These are phyloP conservation scores for Sebastes hopkinsi DNA, from an alignment of 2,797 vertebrate species.

Conservation along the genomic window DNA sequence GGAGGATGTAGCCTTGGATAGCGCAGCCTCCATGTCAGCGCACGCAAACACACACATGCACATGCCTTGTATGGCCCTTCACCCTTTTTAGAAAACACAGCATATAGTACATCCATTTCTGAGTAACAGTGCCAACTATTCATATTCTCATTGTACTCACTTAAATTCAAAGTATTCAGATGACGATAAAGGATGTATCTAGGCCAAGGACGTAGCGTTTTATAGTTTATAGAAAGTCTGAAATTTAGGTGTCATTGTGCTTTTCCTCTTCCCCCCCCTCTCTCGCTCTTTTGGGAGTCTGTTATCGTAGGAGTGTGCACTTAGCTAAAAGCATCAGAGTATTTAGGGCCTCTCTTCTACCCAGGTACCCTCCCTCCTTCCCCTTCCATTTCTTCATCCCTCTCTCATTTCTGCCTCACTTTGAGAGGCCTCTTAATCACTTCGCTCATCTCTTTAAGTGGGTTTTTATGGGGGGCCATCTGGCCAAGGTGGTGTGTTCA, in stretches of 20 bases:
- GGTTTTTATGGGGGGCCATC: conserved; percentile 84
- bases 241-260: conserved; percentile 76
- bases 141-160: conserved; percentile 62
- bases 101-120: conserved; percentile 26
- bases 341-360: conserved; percentile 74
- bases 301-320: conserved; percentile 75
- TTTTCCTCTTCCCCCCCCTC: neutral
- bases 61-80: conserved; percentile 23
- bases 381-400: conserved; percentile 71
- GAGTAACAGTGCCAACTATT: conserved; percentile 50
- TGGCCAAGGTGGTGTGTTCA: conserved; percentile 82
- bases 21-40: conserved; percentile 12
- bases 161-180: conserved; percentile 63
- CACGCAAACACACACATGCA: neutral
- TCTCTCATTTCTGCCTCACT: conserved; percentile 77
- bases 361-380: conserved; percentile 65
- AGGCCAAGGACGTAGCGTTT: conserved; percentile 76
- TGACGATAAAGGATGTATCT: conserved; percentile 68
- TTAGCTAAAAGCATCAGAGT: conserved; percentile 80
- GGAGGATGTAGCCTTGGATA: conserved; percentile 36
- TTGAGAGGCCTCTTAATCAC: conserved; percentile 83
- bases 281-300: conserved; percentile 69
- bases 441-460: conserved; percentile 85
- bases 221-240: conserved; percentile 75
- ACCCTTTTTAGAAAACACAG: conserved; percentile 29